Evolutionary conservation across 1,140 invertebrate genomes (phyloP), one percentile per base, ranked within the genome.

Genomic region (Cydia pomonella): DNA sequence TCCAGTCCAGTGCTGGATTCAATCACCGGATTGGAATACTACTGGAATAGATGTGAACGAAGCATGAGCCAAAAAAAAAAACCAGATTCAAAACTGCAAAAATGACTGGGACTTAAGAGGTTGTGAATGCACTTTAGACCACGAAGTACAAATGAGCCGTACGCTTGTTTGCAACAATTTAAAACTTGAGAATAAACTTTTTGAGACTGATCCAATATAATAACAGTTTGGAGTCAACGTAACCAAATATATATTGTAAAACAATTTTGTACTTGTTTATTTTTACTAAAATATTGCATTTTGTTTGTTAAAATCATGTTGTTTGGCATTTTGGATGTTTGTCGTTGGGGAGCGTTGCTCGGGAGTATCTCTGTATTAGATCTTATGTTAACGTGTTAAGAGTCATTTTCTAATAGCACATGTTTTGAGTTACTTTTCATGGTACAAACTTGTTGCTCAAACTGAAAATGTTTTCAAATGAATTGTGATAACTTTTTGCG

Each of bases 221-320:
- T 50, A 59, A 59, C 21, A 23, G 53, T 59, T 59, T 7, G n/a
- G n/a, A 59, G 53, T 59, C 53, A 59, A 59, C 18, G 6, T 59
- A 23, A 2, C 18, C n/a, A 59, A 59, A 23, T 23, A 12, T 59
- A 59, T 59, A 59, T 59, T 23, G 12, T 59, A 59, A 23, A 59
- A n/a, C 53, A 23, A 59, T 76, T 80, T 80, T 77, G 44, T 77
- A 80, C 73, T 77, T 74, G 77, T 76, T 80, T 80, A 77, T 69
- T 69, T 69, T 69, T 69, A 69, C 3, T 29, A 69, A 69, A 33
- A 33, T 69, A 69, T 69, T 80, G 75, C 77, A 80, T 80, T 78
- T 80, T 78, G 69, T 80, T 80, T 78, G 77, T 78, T 78, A 73
- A 80, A 78, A 80, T 80, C 79, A 78, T 80, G 79, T 77, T 79